Evolutionary conservation across 2,113 vertebrate species (phyloP), one percentile per base, ranked within the genome.

Genomic region (Siniperca chuatsi): DNA sequence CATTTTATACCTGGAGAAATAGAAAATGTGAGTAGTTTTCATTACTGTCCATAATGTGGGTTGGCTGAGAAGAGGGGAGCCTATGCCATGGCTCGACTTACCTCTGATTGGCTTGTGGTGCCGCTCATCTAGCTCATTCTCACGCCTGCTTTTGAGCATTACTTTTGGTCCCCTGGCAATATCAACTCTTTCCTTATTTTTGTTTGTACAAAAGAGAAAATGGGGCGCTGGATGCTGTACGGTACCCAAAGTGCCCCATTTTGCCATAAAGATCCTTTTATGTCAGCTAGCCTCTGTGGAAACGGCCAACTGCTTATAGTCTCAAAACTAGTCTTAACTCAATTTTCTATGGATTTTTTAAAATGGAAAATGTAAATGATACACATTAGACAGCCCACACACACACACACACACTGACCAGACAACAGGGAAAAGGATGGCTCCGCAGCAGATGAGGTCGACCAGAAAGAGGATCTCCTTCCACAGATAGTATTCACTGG

Each of bases 381-480:
- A 40, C 62, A 68, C 11, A 40, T 40, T 13, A 60, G 20, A 9
- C 15, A 33, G 55, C 52, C 18, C 33, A n/a, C 48, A 69, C 16
- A 13, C 62, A 79, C 37, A 94, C 48, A 69, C 16, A 13, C 62
- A 79, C 37, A 94, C 91, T 84, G 80, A 97, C 97, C 97, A 97
- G 90, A 97, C 96, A 2, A 97, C 97, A 0, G 96, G 96, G 83
- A 97, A 97, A 11, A 97, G 96, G 81, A 97, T 96, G 83, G 96
- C 94, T 5, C 96, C 96, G 0, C 97, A 97, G 93, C 96, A 97
- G 89, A 97, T 95, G 72, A 97, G 96, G 79, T 97, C 97, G 0
- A 97, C 96, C 80, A 97, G 94, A 72, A 97, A 97, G 12, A 97
- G 95, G 75, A 97, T 95, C 91, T 97, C 94, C 92, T 96, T 97